These are phyloP conservation scores for Lycocerus yunnanus DNA, from an alignment of 2,888 invertebrate genomes.

Conservation along the genomic window DNA sequence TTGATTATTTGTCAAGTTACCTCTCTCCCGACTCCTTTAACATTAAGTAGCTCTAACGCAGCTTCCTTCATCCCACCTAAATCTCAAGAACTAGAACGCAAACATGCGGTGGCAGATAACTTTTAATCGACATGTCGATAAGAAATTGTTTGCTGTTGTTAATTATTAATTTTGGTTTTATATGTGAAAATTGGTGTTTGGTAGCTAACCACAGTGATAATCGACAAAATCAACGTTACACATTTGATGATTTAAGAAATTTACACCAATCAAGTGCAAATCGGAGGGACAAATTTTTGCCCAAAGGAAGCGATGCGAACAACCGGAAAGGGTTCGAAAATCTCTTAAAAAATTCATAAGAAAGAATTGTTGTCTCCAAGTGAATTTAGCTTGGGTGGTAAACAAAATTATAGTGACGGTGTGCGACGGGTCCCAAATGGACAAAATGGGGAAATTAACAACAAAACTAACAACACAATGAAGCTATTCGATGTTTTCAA, in stretches of 20 bases:
- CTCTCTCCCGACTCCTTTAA: no score
- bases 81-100: not conserved
- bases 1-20: no score
- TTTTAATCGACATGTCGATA: not conserved
- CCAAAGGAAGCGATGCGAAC: not conserved
- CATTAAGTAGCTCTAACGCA: no score
- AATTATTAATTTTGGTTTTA: not conserved
- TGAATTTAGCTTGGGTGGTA: constrained; percentile 43
- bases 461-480: no score
- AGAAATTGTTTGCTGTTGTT: not conserved
- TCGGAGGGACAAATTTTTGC: not conserved
- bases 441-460: no score
- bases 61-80: constrained; percentile 5
- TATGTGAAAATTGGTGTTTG: not conserved
- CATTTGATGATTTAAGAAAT: constrained; percentile 32
- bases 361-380: constrained; percentile 39
- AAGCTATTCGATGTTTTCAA: no score
- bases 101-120: no score
- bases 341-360: constrained; percentile 24
- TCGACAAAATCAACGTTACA: constrained; percentile 27
- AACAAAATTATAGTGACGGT: constrained; percentile 41
- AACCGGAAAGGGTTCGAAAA: constrained; percentile 22
- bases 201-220: not conserved
- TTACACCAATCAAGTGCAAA: no score
- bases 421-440: constrained; percentile 5